phyloP scores from a whole-genome alignment of 1,140 invertebrate genomes.

The Bursaphelenchus mucronatus region DNA sequence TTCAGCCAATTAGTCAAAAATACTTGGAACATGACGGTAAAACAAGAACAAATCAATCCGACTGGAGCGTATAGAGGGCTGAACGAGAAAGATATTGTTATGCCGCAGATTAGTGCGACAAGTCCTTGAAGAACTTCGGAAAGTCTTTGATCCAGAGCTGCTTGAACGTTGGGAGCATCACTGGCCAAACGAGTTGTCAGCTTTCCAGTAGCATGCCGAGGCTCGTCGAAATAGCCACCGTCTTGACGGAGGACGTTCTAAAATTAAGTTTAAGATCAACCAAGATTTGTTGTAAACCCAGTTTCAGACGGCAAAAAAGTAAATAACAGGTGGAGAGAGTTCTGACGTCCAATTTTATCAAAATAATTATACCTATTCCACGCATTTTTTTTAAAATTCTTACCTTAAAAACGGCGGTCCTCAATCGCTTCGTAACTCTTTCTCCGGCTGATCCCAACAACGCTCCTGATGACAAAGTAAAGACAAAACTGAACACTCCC shows the following conservation, averaged over 20 bases:
- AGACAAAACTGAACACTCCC: constrained; percentile 31
- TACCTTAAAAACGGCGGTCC: constrained; percentile 29
- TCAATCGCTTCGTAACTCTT: constrained; percentile 32
- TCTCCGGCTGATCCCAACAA: constrained; percentile 50
- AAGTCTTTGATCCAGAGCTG: constrained; percentile 63
- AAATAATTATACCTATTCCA: too few relatives aligned
- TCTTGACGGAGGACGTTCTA: constrained; percentile 64
- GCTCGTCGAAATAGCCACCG: constrained; percentile 65
- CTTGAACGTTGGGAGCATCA: constrained; percentile 65
- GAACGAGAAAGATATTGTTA: constrained; percentile 62
- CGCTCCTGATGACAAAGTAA: constrained; percentile 45
- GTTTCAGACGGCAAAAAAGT: not conserved
- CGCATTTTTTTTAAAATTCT: too few relatives aligned
- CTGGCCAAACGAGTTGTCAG: constrained; percentile 64
- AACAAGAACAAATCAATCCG: constrained; percentile 3
- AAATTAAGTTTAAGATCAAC: constrained; percentile 8
- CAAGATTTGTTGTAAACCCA: constrained; percentile 10
- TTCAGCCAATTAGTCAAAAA: constrained; percentile 47
- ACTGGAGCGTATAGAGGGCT: constrained; percentile 59
- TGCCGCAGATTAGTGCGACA: constrained; percentile 61
- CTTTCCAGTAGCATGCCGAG: constrained; percentile 63
- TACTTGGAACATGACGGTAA: constrained; percentile 12
- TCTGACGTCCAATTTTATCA: too few relatives aligned
- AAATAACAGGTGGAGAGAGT: too few relatives aligned
- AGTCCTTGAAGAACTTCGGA: constrained; percentile 62